These are phyloP conservation scores for Abscondita cerata DNA, from an alignment of 2,888 invertebrate genomes.

Conservation along the genomic window DNA sequence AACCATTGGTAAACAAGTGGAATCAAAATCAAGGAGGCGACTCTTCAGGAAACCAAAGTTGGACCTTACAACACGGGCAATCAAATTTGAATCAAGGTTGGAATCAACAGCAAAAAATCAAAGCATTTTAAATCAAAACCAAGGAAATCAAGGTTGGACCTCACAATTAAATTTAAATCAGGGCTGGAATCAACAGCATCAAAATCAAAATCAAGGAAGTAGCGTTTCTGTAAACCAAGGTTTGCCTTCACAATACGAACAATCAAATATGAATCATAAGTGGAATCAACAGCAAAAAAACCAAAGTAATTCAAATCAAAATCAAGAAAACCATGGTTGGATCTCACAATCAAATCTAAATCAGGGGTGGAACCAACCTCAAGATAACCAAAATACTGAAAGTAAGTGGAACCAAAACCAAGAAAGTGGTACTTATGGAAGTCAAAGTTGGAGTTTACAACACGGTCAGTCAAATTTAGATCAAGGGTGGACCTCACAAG, in stretches of 20 bases:
- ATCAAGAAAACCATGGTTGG: background rate
- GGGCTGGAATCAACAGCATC: no score
- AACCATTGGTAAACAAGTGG: background rate
- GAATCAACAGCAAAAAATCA: slow-evolving; percentile 2
- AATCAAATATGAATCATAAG: background rate
- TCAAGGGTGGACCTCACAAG: background rate
- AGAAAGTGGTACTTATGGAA: background rate
- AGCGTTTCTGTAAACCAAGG: no score
- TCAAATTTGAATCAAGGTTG: background rate
- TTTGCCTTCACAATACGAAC: background rate
- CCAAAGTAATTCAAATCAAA: background rate
- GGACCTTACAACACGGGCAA: background rate
- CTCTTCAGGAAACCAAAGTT: no score
- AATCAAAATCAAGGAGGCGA: background rate
- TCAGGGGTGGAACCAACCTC: no score
- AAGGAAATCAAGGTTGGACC: no score
- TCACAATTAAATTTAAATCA: background rate
- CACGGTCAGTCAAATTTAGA: background rate
- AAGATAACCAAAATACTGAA: background rate
- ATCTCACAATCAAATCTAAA: background rate
- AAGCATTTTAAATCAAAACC: no score
- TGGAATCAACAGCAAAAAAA: background rate
- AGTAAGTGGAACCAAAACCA: slow-evolving; percentile 1
- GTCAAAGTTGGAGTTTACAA: background rate
- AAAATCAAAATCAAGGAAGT: background rate